Percentiles rank a stretch among this genome's conserved stretches.
phyloP scores from a whole-genome alignment of 2,797 vertebrate genomes.

The Triplophysa yarkandensis region DNA sequence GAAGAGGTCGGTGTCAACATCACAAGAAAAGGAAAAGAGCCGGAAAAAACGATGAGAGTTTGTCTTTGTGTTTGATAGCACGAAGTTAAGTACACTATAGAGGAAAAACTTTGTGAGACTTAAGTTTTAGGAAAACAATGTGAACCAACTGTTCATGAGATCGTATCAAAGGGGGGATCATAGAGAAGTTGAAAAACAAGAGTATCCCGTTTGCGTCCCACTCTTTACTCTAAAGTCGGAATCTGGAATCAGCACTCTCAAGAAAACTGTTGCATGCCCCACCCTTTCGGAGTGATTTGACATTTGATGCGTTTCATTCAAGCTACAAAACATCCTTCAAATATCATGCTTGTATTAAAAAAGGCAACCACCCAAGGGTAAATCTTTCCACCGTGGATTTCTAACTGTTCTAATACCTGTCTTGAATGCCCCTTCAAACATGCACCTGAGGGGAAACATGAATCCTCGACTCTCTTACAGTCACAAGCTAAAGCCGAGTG shows the following conservation, averaged over 20 bases:
- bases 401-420: conserved; percentile 32
- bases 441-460: conserved; percentile 54
- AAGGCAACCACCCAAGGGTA: conserved; percentile 29
- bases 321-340: not conserved
- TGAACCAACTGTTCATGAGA: conserved; percentile 64
- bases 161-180: conserved; percentile 58
- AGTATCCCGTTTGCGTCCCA: conserved; percentile 24
- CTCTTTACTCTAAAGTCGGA: conserved; percentile 19
- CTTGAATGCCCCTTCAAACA: conserved; percentile 45
- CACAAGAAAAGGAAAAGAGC: conserved; percentile 43
- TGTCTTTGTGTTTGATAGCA: conserved; percentile 61
- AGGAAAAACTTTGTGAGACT: conserved; percentile 55
- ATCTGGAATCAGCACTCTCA: conserved; percentile 16
- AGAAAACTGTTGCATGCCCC: not conserved
- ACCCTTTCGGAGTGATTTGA: not conserved
- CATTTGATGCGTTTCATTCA: conserved; percentile 8
- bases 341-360: conserved; percentile 12
- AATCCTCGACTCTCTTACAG: conserved; percentile 48
- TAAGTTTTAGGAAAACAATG: conserved; percentile 60
- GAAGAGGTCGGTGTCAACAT: conserved; percentile 49
- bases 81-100: conserved; percentile 56
- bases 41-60: conserved; percentile 69
- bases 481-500: conserved; percentile 51
- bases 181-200: conserved; percentile 14
- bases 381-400: conserved; percentile 32